Evolutionary conservation across 1,140 invertebrate genomes (phyloP).

Genomic region (Capitella teleta): DNA sequence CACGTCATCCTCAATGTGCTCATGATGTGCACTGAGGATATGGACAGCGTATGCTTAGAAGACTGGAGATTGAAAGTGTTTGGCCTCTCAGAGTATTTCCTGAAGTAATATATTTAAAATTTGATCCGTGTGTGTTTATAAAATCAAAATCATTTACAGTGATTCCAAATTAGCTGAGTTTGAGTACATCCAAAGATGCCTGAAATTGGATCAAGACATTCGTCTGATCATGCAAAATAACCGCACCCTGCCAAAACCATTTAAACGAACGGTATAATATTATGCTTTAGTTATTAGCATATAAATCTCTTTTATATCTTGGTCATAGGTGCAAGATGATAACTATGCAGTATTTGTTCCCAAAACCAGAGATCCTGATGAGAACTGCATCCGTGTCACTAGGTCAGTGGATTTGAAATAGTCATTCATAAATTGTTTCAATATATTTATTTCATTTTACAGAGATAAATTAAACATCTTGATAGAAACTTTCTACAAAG

Average conservation of each 20-base stretch:
- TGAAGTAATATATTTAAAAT: constrained; percentile 15
- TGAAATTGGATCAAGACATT: constrained; percentile 85
- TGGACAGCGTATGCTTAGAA: constrained; percentile 15
- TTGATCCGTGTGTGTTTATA: background rate
- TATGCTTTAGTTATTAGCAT: background rate
- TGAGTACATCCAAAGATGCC: constrained; percentile 85
- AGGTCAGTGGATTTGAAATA: background rate
- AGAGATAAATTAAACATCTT: constrained; percentile 37
- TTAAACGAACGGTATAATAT: constrained; percentile 54
- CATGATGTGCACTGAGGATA: constrained; percentile 41
- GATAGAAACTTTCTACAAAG: constrained; percentile 39
- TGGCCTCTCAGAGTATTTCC: constrained; percentile 68
- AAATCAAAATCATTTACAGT: constrained; percentile 18
- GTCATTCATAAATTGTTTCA: background rate
- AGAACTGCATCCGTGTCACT: constrained; percentile 8
- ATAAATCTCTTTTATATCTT: background rate
- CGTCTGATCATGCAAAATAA: constrained; percentile 57
- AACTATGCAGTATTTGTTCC: constrained; percentile 24
- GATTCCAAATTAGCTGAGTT: constrained; percentile 67
- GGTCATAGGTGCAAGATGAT: constrained; percentile 47
- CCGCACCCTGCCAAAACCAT: constrained; percentile 54
- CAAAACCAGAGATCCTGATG: constrained; percentile 13
- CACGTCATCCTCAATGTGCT: constrained; percentile 78
- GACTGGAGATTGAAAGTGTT: constrained; percentile 53
- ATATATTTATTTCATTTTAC: constrained; percentile 4